These are phyloP conservation scores for Poeciliopsis turrubarensis DNA, from an alignment of 2,113 vertebrate species.

Conservation along the genomic window DNA sequence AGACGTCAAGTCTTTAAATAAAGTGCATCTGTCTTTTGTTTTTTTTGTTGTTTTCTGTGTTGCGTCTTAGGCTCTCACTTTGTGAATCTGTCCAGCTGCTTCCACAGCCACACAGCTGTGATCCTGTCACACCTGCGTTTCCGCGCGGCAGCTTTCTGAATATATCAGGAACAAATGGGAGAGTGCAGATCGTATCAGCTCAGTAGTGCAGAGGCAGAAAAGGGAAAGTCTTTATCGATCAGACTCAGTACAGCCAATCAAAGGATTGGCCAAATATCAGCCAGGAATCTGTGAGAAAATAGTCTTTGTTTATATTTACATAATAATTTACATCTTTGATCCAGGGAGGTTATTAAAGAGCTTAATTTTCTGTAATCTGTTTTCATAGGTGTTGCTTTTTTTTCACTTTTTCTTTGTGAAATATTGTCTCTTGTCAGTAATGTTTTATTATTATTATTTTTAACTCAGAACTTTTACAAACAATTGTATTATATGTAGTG, in stretches of 20 bases:
- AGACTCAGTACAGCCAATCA: not conserved
- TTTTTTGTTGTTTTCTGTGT: slow-evolving; percentile 17
- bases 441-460: too few relatives aligned
- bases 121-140: slow-evolving; percentile 52
- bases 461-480: too few relatives aligned
- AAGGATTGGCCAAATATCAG: too few relatives aligned
- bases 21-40: not conserved
- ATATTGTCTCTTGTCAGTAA: too few relatives aligned
- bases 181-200: slow-evolving; percentile 15
- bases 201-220: slow-evolving; percentile 7
- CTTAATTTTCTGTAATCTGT: too few relatives aligned
- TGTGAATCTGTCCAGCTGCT: slow-evolving; percentile 23
- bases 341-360: not conserved
- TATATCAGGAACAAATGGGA: slow-evolving; percentile 24
- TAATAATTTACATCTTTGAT: not conserved
- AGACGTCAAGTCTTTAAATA: not conserved
- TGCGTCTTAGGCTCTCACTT: slow-evolving; percentile 19
- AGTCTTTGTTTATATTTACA: not conserved
- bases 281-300: too few relatives aligned
- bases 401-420: too few relatives aligned
- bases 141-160: slow-evolving; percentile 14
- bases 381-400: too few relatives aligned
- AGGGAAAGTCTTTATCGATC: not conserved
- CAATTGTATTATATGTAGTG: too few relatives aligned
- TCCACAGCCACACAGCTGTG: slow-evolving; percentile 41